Evolutionary conservation across 2,113 vertebrate genomes (phyloP), one percentile per base, ranked within the genome.

Genomic region (Amia ocellicauda): DNA sequence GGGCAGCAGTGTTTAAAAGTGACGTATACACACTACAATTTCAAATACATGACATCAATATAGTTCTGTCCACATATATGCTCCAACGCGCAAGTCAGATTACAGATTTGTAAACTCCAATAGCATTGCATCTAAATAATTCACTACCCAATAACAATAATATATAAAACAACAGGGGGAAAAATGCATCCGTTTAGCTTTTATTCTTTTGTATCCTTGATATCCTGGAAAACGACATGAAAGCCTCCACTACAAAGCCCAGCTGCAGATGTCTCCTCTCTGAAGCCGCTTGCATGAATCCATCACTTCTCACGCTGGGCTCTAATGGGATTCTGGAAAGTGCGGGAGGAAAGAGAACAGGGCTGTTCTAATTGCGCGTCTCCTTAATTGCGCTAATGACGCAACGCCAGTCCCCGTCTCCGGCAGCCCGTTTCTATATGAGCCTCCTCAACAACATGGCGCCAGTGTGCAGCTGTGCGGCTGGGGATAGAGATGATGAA

Each of bases 381-480:
- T 31, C 45, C 58, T 40, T 42, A 17, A 19, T 42, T 47, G 45
- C 23, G 23, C 53, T 55, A 45, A 29, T 4, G 53, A 40, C 57
- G 36, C 58, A 49, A 55, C 28, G 29, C 36, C 60, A 59, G 61
- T 54, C 59, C 54, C 66, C 47, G 69, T 82, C 73, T 76, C 78
- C 77, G 73, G n/a, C n/a, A 69, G 79, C 67, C 63, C 69, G 81
- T 86, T 71, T 76, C 80, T 60, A n/a, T n/a, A 77, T 29, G 74
- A 72, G 73, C 66, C 66, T 77, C 75, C 76, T 63, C 66, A 84
- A 67, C 84, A 86, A 82, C 74, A 84, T 85, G 81, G 82, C 78
- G 80, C 66, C 64, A 70, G 66, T 70, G 63, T 69, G 49, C 61
- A 76, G 69, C 69, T 66, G 72, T 23, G 40, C 54, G 23, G 63